Evolutionary conservation across 2,113 vertebrate species (phyloP), one percentile per base, ranked within the genome.

Genomic region (Himantopus leucocephalus): DNA sequence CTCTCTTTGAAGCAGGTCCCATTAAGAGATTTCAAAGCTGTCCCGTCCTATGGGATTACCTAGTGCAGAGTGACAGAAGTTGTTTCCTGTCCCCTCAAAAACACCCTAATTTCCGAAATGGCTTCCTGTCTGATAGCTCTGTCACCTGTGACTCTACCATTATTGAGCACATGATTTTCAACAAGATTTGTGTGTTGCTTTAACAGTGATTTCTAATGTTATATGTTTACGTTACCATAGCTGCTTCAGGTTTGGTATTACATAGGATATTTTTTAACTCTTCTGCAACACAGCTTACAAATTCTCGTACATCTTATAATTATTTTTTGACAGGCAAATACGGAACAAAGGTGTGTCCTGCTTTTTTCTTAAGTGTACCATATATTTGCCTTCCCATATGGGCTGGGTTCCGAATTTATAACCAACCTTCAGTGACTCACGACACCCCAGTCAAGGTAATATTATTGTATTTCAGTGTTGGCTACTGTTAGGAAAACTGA

Each of bases 351-450:
- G 37, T 99, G 45, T 98, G 97, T 82, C 98, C 98, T 71, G 97
- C 98, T 58, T 98, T 99, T 96, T 96, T 99, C 95, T 97, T 99
- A 60, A 98, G 98, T 37, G 35, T 99, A 56, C 97, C 99, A 1
- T 99, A 99, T 22, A 82, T 99, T 58, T 97, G 98, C 85, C 98
- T 99, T 92, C 98, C 99, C 2, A 81, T 99, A 55, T 99, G 99
- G 99, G 98, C 98, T 86, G 99, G 98, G 85, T 99, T 99, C 96
- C 98, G 98, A 23, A 98, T 99, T 97, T 98, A 98, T 88, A 98
- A 98, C 58, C 99, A 99, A 77, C 98, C 98, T 27, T 76, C 98
- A 1, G 97, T 90, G 48, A 92, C 88, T 66, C 95, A 64, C 0
- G 97, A 98, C 6, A 86, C 95, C 76, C 97, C 97, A 79, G 60